Evolutionary conservation across 2,113 vertebrate genomes (phyloP).

Genomic region (Corapipo altera): DNA sequence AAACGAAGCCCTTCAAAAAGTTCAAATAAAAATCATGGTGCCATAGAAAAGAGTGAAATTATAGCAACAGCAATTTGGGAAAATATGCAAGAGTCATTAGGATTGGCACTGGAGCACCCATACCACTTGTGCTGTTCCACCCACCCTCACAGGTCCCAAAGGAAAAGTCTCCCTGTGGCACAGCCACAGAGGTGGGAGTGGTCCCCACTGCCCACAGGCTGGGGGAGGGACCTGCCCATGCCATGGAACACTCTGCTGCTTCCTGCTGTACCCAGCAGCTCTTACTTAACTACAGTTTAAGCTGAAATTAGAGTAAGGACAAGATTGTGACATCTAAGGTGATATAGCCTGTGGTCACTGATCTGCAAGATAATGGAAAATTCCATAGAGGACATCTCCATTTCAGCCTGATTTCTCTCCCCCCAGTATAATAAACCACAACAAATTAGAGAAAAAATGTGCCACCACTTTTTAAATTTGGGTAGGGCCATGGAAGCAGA

Average conservation of each 20-base stretch:
- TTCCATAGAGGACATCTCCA: neutral
- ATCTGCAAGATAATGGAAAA: neutral
- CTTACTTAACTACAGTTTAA: neutral
- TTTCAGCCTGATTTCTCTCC: neutral
- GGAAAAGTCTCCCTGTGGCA: neutral
- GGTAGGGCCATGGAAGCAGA: neutral
- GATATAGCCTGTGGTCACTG: neutral
- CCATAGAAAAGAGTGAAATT: neutral
- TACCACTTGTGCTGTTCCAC: neutral
- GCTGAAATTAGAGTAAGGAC: neutral
- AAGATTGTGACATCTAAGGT: neutral
- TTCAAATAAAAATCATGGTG: neutral
- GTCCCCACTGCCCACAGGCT: neutral
- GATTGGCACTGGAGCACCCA: neutral
- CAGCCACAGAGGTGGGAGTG: neutral
- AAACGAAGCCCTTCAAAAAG: neutral
- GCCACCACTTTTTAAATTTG: neutral
- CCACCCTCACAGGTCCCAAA: accelerated
- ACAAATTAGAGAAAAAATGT: neutral
- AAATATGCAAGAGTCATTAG: neutral
- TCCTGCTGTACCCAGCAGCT: neutral
- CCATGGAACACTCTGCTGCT: neutral
- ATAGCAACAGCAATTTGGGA: neutral
- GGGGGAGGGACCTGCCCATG: neutral
- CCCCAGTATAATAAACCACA: neutral